Evolutionary conservation across 1,140 invertebrate species (phyloP).

Genomic region (Drosophila neocordata): DNA sequence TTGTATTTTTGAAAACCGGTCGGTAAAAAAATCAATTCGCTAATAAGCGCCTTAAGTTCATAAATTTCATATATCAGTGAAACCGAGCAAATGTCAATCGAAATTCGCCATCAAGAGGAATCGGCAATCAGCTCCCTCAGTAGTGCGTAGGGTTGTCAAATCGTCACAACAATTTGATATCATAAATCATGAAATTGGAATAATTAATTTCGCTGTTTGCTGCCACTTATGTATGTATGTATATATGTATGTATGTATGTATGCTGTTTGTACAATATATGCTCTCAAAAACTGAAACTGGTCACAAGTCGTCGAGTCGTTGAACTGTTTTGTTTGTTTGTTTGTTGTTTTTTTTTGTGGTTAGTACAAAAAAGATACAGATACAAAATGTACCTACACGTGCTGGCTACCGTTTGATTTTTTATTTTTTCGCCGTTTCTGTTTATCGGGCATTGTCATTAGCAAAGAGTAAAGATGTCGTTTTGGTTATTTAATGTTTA

Average conservation of each 20-base stretch:
- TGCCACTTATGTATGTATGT: conserved; percentile 26
- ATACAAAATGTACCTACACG: conserved; percentile 72
- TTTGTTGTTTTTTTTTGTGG: conserved; percentile 15
- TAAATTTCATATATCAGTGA: conserved; percentile 34
- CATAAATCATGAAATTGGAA: conserved; percentile 49
- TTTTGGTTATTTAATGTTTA: neutral
- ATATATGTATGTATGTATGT: neutral
- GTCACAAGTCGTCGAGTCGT: conserved; percentile 50
- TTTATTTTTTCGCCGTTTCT: too few relatives aligned
- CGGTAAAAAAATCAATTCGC: conserved; percentile 50
- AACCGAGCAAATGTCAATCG: conserved; percentile 15
- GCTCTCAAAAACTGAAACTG: conserved; percentile 45
- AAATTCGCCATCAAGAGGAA: conserved; percentile 32
- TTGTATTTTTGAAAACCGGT: conserved; percentile 44
- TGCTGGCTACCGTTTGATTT: conserved; percentile 56
- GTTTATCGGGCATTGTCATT: conserved; percentile 45
- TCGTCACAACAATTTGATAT: conserved; percentile 16
- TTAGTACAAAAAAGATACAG: conserved; percentile 36
- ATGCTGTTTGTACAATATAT: neutral
- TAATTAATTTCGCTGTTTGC: conserved; percentile 46
- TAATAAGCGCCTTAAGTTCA: conserved; percentile 52
- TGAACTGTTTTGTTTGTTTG: conserved; percentile 46
- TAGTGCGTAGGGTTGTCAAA: conserved; percentile 34
- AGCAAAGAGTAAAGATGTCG: conserved; percentile 37
- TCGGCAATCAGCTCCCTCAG: conserved; percentile 14